Conservation (phyloP, 2,797 vertebrate species). For the Mallotus villosus region DNA sequence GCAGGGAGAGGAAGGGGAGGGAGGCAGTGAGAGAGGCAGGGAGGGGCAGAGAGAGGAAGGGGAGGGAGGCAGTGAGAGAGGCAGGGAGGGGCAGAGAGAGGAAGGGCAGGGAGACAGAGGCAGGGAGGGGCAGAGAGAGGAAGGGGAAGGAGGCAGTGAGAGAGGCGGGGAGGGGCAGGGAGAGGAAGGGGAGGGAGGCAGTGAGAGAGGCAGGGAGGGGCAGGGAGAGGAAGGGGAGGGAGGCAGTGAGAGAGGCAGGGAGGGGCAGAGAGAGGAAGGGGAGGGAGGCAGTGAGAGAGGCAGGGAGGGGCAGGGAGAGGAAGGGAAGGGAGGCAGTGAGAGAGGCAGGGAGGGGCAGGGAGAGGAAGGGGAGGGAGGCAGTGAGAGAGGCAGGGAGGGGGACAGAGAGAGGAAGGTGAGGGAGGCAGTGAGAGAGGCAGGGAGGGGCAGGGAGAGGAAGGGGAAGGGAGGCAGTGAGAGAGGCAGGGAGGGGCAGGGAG, state of each 20-base stretch:
- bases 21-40: too few relatives aligned
- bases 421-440: slow-evolving; percentile 11
- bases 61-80: too few relatives aligned
- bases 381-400: too few relatives aligned
- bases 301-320: not conserved
- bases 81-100: too few relatives aligned
- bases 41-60: too few relatives aligned
- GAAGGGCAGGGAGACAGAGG: too few relatives aligned
- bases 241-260: not conserved
- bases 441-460: not conserved
- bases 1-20: slow-evolving; percentile 48
- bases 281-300: not conserved
- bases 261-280: not conserved
- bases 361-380: too few relatives aligned
- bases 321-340: too few relatives aligned
- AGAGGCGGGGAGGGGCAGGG: too few relatives aligned
- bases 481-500: not conserved
- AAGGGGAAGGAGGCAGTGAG: too few relatives aligned
- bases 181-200: slow-evolving; percentile 2
- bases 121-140: too few relatives aligned
- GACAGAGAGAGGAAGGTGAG: not conserved
- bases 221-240: not conserved
- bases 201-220: slow-evolving; percentile 13
- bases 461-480: not conserved
- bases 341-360: too few relatives aligned